Conservation (phyloP, 2,888 invertebrate species). For the Caenorhabditis sinica region DNA sequence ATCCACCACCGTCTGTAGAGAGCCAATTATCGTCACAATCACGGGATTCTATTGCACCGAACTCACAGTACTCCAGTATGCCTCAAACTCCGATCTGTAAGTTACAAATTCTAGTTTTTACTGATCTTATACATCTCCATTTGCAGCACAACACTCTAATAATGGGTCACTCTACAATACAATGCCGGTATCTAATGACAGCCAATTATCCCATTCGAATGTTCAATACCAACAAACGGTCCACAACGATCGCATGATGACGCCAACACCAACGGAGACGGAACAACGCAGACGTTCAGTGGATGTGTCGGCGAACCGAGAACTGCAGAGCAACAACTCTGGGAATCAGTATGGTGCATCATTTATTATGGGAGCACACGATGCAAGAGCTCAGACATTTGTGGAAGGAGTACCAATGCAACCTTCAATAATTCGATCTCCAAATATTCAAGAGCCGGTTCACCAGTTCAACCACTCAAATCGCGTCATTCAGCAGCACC, state of each 20-base stretch:
- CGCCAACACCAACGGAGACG: neutral
- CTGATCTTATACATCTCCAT: neutral
- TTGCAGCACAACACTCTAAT: conserved; percentile 40
- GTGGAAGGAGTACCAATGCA: too few species aligned
- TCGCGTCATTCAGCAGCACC: too few species aligned
- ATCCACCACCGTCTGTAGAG: conserved; percentile 28
- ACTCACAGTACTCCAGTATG: conserved; percentile 32
- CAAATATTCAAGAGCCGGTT: too few species aligned
- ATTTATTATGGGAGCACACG: too few species aligned
- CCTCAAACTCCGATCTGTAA: conserved; percentile 51
- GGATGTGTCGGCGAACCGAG: too few species aligned
- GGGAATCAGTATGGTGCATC: too few species aligned
- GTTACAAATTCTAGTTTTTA: neutral
- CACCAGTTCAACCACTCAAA: too few species aligned
- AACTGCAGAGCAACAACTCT: too few species aligned
- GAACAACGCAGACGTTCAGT: neutral
- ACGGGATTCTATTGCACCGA: conserved; percentile 19
- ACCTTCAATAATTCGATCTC: too few species aligned
- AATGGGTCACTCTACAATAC: conserved; percentile 29
- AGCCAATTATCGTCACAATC: conserved; percentile 30
- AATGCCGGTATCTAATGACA: conserved; percentile 21
- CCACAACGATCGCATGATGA: neutral
- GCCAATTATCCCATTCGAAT: conserved; percentile 8
- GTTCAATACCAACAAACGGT: neutral
- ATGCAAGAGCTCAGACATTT: too few species aligned